phyloP scores from a whole-genome alignment of 2,797 vertebrate genomes.

The Pelodytes ibericus region DNA sequence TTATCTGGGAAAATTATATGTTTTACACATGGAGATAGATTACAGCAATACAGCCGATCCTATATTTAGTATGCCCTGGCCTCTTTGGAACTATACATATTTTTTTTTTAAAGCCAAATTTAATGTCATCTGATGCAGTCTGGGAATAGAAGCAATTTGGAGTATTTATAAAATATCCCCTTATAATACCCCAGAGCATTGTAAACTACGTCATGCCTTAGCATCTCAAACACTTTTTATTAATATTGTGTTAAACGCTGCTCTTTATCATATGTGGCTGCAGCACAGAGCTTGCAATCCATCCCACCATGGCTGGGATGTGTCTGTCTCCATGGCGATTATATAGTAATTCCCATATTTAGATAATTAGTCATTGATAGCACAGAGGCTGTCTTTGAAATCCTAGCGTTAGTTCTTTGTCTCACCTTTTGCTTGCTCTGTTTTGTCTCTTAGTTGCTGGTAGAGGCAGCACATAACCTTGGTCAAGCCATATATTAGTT shows the following conservation, averaged over 20 bases:
- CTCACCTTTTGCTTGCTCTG: not conserved
- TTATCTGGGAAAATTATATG: no score
- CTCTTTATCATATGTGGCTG: not conserved
- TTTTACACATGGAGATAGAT: no score
- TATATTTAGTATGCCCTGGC: no score
- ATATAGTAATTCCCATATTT: not conserved
- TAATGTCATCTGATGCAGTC: no score
- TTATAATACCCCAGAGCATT: no score
- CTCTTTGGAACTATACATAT: no score
- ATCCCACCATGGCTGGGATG: not conserved
- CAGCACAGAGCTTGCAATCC: slow-evolving; percentile 29
- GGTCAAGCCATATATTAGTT: not conserved
- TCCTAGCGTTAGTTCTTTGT: not conserved
- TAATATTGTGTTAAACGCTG: not conserved
- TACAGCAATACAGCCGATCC: no score
- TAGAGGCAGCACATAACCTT: not conserved
- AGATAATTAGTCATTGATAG: slow-evolving; percentile 45
- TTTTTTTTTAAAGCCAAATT: no score
- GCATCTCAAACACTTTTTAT: not conserved
- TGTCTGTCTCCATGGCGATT: slow-evolving; percentile 40
- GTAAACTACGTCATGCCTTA: no score
- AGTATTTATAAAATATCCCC: no score
- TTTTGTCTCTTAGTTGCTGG: not conserved
- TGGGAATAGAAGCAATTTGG: no score
- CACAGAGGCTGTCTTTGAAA: slow-evolving; percentile 11